phyloP scores from a whole-genome alignment of 2,888 invertebrate genomes.

The Brenthis hecate region DNA sequence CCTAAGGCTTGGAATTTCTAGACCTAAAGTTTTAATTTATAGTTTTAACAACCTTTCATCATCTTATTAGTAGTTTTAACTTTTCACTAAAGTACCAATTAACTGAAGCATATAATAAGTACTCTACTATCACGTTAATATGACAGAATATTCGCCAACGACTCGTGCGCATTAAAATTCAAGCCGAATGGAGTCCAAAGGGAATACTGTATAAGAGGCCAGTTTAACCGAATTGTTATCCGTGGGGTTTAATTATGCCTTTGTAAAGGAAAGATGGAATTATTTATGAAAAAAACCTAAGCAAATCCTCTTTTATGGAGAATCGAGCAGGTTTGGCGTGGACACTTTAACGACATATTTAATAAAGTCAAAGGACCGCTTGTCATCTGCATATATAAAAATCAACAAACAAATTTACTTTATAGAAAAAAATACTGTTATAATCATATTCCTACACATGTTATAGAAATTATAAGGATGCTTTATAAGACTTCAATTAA shows the following conservation, averaged over 20 bases:
- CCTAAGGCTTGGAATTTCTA: conserved; percentile 40
- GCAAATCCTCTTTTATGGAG: conserved; percentile 43
- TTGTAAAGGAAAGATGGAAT: conserved; percentile 61
- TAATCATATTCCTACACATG: no score
- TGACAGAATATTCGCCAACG: conserved; percentile 36
- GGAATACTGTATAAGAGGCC: conserved; percentile 57
- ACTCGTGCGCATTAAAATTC: conserved; percentile 51
- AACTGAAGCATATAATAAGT: conserved; percentile 35
- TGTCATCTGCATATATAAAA: background rate
- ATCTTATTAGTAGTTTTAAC: conserved; percentile 28
- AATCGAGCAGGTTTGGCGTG: conserved; percentile 41
- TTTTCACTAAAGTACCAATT: conserved; percentile 34
- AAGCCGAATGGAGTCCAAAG: conserved; percentile 51
- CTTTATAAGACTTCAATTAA: no score
- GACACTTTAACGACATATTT: conserved; percentile 28
- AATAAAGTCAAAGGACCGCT: conserved; percentile 1
- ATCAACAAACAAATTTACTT: no score
- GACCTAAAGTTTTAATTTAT: conserved; percentile 25
- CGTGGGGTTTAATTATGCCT: conserved; percentile 73
- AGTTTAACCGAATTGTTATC: conserved; percentile 59
- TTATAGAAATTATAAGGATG: no score
- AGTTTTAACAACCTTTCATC: conserved; percentile 21
- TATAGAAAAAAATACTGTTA: no score
- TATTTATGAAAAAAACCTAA: conserved; percentile 56
- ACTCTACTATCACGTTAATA: conserved; percentile 40